phyloP scores from a whole-genome alignment of 1,140 invertebrate genomes.

The Neodiprion lecontei region DNA sequence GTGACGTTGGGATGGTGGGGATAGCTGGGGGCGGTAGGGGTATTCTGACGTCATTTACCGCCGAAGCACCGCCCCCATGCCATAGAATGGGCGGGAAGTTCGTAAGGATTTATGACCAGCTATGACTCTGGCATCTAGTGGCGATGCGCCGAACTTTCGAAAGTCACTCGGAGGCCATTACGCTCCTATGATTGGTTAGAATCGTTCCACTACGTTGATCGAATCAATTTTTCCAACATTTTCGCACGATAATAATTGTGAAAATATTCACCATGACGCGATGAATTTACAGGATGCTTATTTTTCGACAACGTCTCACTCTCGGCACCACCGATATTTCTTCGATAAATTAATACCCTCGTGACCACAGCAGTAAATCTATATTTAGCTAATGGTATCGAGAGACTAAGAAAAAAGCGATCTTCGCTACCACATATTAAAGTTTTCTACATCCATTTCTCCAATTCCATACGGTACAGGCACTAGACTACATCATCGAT shows the following conservation, averaged over 20 bases:
- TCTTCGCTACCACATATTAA: not conserved
- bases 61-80: conserved; percentile 54
- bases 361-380: conserved; percentile 51
- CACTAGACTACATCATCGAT: too few relatives aligned
- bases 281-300: not conserved
- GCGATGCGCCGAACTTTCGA: conserved; percentile 35
- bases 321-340: not conserved
- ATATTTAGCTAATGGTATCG: conserved; percentile 54
- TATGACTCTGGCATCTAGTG: conserved; percentile 53
- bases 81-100: conserved; percentile 59
- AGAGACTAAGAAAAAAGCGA: conserved; percentile 26
- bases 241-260: too few relatives aligned
- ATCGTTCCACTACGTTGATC: conserved; percentile 55
- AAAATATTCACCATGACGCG: too few relatives aligned
- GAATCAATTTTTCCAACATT: conserved; percentile 44
- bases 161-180: conserved; percentile 56
- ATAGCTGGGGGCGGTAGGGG: conserved; percentile 34
- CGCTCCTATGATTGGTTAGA: conserved; percentile 56
- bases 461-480: too few relatives aligned
- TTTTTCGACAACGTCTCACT: not conserved
- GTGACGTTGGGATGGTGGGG: conserved; percentile 20
- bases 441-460: too few relatives aligned
- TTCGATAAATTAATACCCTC: not conserved
- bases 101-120: conserved; percentile 54
- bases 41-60: conserved; percentile 36